Percentiles rank a stretch among this genome's conserved stretches.
Conservation (phyloP, 1,140 invertebrate genomes). For the Tetramorium parvispinum region DNA sequence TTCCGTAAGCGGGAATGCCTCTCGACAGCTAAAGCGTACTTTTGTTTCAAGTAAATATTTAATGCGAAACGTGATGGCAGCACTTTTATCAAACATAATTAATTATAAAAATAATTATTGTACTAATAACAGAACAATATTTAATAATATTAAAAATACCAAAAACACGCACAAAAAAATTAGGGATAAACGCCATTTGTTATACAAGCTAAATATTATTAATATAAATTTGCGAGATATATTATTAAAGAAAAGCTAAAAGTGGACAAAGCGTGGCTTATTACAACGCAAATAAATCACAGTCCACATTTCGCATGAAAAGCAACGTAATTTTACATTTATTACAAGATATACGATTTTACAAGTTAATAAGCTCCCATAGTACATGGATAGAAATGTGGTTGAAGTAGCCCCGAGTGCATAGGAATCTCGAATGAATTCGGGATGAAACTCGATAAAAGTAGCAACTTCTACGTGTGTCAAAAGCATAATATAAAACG, state of each 20-base stretch:
- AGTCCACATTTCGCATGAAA: neutral
- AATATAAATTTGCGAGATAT: neutral
- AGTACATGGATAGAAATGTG: slow-evolving; percentile 17
- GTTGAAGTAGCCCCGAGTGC: slow-evolving; percentile 8
- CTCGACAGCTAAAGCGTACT: neutral
- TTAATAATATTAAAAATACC: neutral
- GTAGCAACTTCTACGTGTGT: slow-evolving; percentile 37
- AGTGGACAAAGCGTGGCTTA: slow-evolving; percentile 12
- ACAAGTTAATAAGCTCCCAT: slow-evolving; percentile 64
- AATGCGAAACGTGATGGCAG: neutral
- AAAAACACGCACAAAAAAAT: neutral
- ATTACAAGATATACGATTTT: slow-evolving; percentile 13
- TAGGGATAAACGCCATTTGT: neutral
- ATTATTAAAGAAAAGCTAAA: neutral
- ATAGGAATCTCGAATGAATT: slow-evolving; percentile 51
- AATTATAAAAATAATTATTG: neutral
- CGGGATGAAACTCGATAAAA: slow-evolving; percentile 46
- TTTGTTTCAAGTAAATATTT: slow-evolving; percentile 8
- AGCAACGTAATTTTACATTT: slow-evolving; percentile 41
- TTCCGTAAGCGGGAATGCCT: neutral
- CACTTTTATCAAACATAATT: neutral
- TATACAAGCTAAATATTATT: neutral
- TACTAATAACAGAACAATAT: no score
- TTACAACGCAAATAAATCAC: slow-evolving; percentile 27
- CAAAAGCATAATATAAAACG: slow-evolving; percentile 34